Evolutionary conservation across 2,888 invertebrate genomes (phyloP).

Genomic region (Liodrosophila aerea): DNA sequence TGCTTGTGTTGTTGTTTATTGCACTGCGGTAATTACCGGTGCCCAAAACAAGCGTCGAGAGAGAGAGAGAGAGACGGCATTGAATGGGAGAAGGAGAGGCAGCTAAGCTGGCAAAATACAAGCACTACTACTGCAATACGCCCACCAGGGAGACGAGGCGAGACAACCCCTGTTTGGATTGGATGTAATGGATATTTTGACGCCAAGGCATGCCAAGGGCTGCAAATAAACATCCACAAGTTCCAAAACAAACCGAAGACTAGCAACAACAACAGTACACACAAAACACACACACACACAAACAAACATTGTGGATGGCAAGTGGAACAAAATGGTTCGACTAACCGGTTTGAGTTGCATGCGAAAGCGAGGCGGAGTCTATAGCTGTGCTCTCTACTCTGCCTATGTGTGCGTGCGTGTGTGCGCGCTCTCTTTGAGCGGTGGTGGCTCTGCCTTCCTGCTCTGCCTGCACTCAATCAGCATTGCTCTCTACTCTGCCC

Average conservation of each 20-base stretch:
- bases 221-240: slow-evolving; percentile 80
- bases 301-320: slow-evolving; percentile 62
- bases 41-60: slow-evolving; percentile 10
- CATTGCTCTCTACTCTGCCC: too few relatives aligned
- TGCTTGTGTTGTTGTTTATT: slow-evolving; percentile 21
- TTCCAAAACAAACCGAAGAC: slow-evolving; percentile 60
- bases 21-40: slow-evolving; percentile 49
- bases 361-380: slow-evolving; percentile 69
- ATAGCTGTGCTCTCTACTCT: background rate
- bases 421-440: background rate
- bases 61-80: background rate
- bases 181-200: slow-evolving; percentile 81
- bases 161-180: slow-evolving; percentile 78
- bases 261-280: slow-evolving; percentile 35
- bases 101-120: slow-evolving; percentile 8
- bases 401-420: slow-evolving; percentile 6
- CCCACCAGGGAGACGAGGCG: slow-evolving; percentile 36
- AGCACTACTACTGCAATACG: slow-evolving; percentile 49
- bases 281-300: slow-evolving; percentile 37
- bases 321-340: slow-evolving; percentile 71
- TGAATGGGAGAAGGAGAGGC: slow-evolving; percentile 13
- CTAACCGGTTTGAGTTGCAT: slow-evolving; percentile 42
- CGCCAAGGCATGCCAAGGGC: slow-evolving; percentile 77
- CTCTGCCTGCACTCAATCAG: background rate
- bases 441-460: too few relatives aligned